Percentiles rank a stretch among this genome's conserved stretches.
Evolutionary conservation across 2,113 vertebrate species (phyloP).

Genomic region (Lota lota): DNA sequence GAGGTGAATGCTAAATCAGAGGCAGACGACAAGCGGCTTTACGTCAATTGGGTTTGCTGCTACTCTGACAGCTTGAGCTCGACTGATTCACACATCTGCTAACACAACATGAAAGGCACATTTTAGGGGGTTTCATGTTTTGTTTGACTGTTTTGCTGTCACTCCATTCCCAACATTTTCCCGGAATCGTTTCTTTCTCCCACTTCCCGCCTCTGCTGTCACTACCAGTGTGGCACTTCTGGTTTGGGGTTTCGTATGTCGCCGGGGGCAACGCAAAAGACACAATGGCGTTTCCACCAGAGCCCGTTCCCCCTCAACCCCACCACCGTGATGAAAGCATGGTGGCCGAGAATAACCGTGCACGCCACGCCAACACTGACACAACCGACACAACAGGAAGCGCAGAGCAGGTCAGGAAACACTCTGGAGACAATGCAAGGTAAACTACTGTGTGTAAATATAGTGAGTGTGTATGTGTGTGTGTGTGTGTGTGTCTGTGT

Average conservation of each 20-base stretch:
- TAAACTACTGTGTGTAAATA: constrained; percentile 58
- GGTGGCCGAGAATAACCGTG: too few relatives aligned
- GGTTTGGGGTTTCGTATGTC: background rate
- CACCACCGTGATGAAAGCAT: too few relatives aligned
- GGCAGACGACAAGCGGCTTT: too few relatives aligned
- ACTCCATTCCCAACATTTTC: background rate
- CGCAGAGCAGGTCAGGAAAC: constrained; percentile 56
- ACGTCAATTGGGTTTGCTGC: too few relatives aligned
- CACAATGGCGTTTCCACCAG: too few relatives aligned
- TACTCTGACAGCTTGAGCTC: too few relatives aligned
- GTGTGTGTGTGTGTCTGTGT: background rate
- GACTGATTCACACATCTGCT: too few relatives aligned
- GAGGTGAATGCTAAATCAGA: constrained; percentile 38
- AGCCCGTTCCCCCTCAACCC: too few relatives aligned
- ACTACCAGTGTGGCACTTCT: background rate
- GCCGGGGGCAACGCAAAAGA: too few relatives aligned
- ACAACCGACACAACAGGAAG: constrained; percentile 51
- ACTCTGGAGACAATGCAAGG: constrained; percentile 58
- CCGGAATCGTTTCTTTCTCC: background rate
- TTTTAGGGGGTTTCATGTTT: too few relatives aligned
- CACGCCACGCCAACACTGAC: too few relatives aligned
- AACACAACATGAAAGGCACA: too few relatives aligned
- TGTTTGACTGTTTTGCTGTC: background rate
- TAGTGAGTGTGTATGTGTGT: constrained; percentile 32
- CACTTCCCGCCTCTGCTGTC: background rate